Evolutionary conservation across 2,113 vertebrate species (phyloP).

Genomic region (Bambusicola thoracicus): DNA sequence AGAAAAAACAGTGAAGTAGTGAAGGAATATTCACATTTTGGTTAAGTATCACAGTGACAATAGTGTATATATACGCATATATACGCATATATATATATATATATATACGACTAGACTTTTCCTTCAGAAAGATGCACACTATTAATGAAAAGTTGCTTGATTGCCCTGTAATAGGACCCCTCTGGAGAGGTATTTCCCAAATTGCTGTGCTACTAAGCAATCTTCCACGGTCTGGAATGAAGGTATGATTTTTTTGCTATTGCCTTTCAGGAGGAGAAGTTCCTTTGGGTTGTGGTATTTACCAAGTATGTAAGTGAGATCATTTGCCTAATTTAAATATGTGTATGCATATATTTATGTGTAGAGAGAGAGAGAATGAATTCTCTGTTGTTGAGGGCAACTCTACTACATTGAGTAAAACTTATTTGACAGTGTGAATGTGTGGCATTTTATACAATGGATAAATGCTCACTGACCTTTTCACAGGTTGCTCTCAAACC

Average conservation of each 20-base stretch:
- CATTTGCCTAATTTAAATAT: not conserved
- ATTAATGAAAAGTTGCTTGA: not conserved
- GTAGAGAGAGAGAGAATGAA: too few relatives aligned
- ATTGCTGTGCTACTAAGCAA: not conserved
- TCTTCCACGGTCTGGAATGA: not conserved
- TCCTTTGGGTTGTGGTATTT: not conserved
- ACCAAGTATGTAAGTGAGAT: not conserved
- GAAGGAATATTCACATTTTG: rapidly evolving
- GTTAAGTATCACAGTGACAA: not conserved
- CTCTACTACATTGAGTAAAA: not conserved
- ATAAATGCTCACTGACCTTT: not conserved
- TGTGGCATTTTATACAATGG: not conserved
- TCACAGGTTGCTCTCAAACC: not conserved
- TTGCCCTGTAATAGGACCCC: not conserved
- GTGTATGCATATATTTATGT: too few relatives aligned
- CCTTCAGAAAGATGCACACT: rapidly evolving
- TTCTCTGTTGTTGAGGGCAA: not conserved
- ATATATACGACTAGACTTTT: not conserved
- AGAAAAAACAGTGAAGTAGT: rapidly evolving
- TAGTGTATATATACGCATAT: rapidly evolving
- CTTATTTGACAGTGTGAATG: not conserved
- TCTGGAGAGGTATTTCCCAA: not conserved
- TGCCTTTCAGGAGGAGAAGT: not conserved
- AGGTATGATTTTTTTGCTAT: rapidly evolving
- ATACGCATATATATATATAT: too few relatives aligned